Percentiles rank a stretch among this genome's conserved stretches.
These are phyloP conservation scores for Oscheius sp. DNA, from an alignment of 2,888 invertebrate species.

Conservation along the genomic window DNA sequence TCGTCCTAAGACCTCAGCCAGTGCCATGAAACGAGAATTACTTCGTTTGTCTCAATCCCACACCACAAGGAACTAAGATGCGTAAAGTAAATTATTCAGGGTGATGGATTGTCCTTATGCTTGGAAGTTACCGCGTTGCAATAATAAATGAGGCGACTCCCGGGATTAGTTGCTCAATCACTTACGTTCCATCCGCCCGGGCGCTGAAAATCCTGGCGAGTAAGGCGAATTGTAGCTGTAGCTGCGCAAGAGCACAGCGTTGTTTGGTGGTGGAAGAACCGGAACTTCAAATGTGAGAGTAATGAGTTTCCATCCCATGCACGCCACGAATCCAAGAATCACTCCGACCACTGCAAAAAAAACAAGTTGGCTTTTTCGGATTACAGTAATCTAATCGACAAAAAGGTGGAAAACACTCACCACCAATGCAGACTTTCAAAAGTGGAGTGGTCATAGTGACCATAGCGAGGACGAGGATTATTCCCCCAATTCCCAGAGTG, in stretches of 20 bases:
- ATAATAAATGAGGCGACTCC: not conserved
- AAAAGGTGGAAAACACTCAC: not conserved
- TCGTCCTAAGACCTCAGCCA: not conserved
- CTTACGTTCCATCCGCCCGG: conserved; percentile 3
- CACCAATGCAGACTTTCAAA: conserved; percentile 11
- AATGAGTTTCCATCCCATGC: conserved; percentile 21
- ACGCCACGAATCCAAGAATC: conserved; percentile 4
- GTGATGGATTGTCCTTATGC: not conserved
- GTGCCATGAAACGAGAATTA: not conserved
- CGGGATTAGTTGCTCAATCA: no score
- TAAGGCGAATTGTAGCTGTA: conserved; percentile 13
- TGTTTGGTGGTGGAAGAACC: not conserved
- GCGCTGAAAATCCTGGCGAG: not conserved
- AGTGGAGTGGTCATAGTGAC: conserved; percentile 17
- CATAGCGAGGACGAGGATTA: not conserved
- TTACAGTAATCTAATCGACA: not conserved
- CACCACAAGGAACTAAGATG: no score
- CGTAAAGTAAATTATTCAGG: not conserved
- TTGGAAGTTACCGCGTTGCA: not conserved
- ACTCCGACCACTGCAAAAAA: conserved; percentile 15
- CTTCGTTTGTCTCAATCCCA: no score
- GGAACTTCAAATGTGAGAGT: conserved; percentile 4
- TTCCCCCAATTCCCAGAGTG: not conserved
- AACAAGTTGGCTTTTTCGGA: not conserved
- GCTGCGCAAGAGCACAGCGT: conserved; percentile 11